Evolutionary conservation across 2,797 vertebrate genomes (phyloP), one percentile per base, ranked within the genome.

Genomic region (Premnoplex brunnescens): DNA sequence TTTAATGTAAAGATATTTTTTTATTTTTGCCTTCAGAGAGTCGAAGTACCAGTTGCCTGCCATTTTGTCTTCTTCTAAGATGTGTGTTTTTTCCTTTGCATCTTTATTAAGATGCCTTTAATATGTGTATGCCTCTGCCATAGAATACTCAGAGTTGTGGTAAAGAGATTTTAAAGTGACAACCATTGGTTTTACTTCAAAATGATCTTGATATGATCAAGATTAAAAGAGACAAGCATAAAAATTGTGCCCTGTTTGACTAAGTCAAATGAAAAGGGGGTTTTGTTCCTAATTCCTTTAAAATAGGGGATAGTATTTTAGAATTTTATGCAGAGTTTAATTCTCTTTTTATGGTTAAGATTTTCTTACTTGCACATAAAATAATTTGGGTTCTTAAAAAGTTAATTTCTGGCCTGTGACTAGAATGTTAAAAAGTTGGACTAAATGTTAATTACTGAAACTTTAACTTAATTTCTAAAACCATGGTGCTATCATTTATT

Each of bases 401-500:
- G 98, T 99, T 99, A 98, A 99, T 99, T 99, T 98, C 98, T 97
- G 98, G 98, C 99, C 99, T 99, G 99, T 99, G 98, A 99, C 98
- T 99, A 98, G 99, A 99, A 99, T 99, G 99, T 99, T 98, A 96
- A 97, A 97, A 98, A 97, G 98, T 98, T 97, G 97, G 97, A 98
- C 98, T 98, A 99, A 99, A 99, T 99, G 98, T 98, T 98, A 98
- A 99, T 99, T 99, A 99, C 98, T 98, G 98, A 98, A 98, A 98
- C 98, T 98, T 98, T 98, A 98, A 98, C 98, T 98, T 98, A 98
- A 98, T 98, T 98, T 98, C 98, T 98, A 98, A 98, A 98, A 98
- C 98, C 98, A 99, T 99, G 99, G 99, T 99, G 99, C 99, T 99
- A 99, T 98, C 97, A 98, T 98, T 98, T 98, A 98, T 98, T 98